Percentiles rank a stretch among this genome's conserved stretches.
Evolutionary conservation across 2,888 invertebrate species (phyloP).

Genomic region (Cosmia pyralina): DNA sequence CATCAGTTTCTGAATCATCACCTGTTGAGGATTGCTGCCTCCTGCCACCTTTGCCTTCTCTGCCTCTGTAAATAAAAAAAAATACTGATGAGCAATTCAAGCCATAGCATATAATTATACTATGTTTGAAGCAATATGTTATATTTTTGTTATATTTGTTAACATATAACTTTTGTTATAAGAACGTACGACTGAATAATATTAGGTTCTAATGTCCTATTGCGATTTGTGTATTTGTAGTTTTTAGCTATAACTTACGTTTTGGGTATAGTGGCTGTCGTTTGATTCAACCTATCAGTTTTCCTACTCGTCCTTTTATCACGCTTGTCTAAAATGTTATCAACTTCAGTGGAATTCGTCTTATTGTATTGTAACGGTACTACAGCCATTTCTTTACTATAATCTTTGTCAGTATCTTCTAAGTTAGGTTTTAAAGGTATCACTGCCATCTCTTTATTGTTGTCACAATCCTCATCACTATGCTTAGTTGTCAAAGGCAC

Average conservation of each 20-base stretch:
- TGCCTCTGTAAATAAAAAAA: conserved; percentile 74
- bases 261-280: conserved; percentile 87
- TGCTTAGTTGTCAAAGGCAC: conserved; percentile 75
- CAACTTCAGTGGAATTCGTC: conserved; percentile 84
- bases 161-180: neutral
- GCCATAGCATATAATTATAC: neutral
- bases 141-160: neutral
- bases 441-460: conserved; percentile 67
- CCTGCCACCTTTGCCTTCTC: conserved; percentile 85
- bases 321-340: conserved; percentile 82
- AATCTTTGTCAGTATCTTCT: conserved; percentile 63
- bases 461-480: conserved; percentile 51
- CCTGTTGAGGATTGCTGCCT: conserved; percentile 73
- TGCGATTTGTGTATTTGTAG: neutral
- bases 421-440: conserved; percentile 75
- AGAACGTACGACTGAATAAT: neutral
- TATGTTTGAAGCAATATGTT: neutral
- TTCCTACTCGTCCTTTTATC: conserved; percentile 89
- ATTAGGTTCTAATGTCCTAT: neutral
- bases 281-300: conserved; percentile 87
- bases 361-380: conserved; percentile 82
- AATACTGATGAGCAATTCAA: neutral
- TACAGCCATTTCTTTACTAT: conserved; percentile 78
- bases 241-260: conserved; percentile 77
- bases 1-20: conserved; percentile 73